phyloP scores from a whole-genome alignment of 2,888 invertebrate genomes.

The Drosophila meridionalis region DNA sequence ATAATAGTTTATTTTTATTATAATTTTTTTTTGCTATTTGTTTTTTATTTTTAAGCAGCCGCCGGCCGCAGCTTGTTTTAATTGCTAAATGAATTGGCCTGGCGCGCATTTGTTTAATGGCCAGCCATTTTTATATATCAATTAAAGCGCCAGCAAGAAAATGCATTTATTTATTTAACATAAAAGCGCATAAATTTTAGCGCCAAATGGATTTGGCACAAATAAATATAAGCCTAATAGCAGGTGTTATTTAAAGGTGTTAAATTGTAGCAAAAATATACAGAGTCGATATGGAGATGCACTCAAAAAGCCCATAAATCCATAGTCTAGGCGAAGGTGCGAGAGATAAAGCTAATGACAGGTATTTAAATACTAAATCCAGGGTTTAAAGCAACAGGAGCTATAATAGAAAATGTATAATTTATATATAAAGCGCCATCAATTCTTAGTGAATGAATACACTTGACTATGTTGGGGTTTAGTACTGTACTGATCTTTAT shows the following conservation, averaged over 20 bases:
- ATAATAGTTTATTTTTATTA: slow-evolving; percentile 62
- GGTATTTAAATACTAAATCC: no score
- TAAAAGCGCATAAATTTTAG: slow-evolving; percentile 64
- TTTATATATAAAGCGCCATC: no score
- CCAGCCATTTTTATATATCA: slow-evolving; percentile 76
- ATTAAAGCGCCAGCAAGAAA: slow-evolving; percentile 72
- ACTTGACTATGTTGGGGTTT: no score
- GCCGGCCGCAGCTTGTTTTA: slow-evolving; percentile 77
- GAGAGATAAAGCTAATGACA: no score
- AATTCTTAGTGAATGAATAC: no score
- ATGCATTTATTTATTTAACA: slow-evolving; percentile 45
- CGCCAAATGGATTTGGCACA: slow-evolving; percentile 51
- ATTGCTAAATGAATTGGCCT: slow-evolving; percentile 80
- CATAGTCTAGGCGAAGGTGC: no score
- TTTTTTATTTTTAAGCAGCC: slow-evolving; percentile 33
- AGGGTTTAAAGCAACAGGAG: no score
- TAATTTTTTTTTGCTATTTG: neutral
- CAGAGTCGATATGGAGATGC: no score
- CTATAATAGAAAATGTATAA: no score
- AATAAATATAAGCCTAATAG: slow-evolving; percentile 45
- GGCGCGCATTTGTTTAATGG: slow-evolving; percentile 70
- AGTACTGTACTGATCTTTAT: no score
- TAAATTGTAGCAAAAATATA: slow-evolving; percentile 11
- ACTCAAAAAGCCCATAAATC: no score
- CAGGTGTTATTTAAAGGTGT: slow-evolving; percentile 44